Evolutionary conservation across 2,888 invertebrate species (phyloP).

Genomic region (Allolobophora icterica): DNA sequence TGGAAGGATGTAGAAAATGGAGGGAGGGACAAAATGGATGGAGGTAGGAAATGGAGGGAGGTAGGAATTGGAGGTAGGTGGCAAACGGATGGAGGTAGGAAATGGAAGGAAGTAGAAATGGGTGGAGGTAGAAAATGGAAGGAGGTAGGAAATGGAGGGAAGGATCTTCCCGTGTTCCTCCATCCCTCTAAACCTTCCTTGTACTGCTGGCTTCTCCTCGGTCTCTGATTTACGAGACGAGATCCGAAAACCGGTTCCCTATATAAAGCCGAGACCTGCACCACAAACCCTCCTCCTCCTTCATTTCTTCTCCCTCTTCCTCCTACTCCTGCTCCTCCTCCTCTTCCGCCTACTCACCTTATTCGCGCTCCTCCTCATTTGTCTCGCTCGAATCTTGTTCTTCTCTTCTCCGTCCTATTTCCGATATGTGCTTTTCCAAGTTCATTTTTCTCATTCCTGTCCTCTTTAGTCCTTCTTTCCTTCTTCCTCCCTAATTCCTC

Average conservation of each 20-base stretch:
- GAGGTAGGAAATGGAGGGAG: not conserved
- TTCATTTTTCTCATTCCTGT: not conserved
- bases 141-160: not conserved
- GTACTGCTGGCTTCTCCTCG: not conserved
- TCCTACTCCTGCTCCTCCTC: slow-evolving; percentile 12
- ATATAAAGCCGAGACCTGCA: not conserved
- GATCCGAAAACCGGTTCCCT: not conserved
- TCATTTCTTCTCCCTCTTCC: not conserved
- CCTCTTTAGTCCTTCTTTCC: slow-evolving; percentile 20
- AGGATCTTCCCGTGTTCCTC: not conserved
- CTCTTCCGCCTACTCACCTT: not conserved
- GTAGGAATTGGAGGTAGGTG: not conserved
- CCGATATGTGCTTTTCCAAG: not conserved
- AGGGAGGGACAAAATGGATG: no score
- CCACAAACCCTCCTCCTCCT: not conserved
- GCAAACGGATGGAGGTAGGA: no score
- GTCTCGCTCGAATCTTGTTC: not conserved
- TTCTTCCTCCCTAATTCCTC: not conserved
- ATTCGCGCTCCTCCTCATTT: not conserved
- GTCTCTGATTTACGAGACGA: slow-evolving; percentile 10
- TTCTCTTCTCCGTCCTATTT: not conserved
- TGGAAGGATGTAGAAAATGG: no score
- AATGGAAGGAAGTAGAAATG: no score
- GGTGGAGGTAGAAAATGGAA: no score
- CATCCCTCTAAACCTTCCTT: not conserved